Percentiles rank a stretch among this genome's conserved stretches.
These are phyloP conservation scores for Corythornis vintsioides DNA, from an alignment of 2,113 vertebrate species.

Conservation along the genomic window DNA sequence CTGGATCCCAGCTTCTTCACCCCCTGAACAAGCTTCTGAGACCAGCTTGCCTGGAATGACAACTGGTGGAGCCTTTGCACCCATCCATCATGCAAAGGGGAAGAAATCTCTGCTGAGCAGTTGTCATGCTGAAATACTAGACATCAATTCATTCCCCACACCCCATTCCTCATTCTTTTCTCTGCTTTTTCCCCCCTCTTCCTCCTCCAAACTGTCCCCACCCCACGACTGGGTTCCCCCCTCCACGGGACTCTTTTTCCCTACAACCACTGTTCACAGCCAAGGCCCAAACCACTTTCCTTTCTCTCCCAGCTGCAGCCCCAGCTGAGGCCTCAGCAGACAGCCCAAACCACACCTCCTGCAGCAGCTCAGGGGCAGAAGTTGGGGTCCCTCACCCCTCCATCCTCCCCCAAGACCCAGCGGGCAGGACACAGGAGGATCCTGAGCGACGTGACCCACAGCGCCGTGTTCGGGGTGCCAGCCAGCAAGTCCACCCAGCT, in stretches of 20 bases:
- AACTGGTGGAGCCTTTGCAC: neutral
- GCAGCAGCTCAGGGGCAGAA: constrained; percentile 79
- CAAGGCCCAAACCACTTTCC: accelerated
- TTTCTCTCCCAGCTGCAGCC: constrained; percentile 53
- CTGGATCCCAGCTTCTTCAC: neutral
- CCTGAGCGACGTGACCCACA: constrained; percentile 97
- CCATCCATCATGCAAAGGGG: neutral
- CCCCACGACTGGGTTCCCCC: accelerated
- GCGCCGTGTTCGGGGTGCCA: constrained; percentile 93
- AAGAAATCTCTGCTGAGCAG: neutral
- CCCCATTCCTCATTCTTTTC: accelerated
- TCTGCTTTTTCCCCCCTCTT: neutral
- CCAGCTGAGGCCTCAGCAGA: constrained; percentile 70
- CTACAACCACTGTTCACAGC: accelerated
- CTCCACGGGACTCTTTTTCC: accelerated
- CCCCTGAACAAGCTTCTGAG: neutral
- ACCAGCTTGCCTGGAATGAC: neutral
- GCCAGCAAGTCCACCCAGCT: constrained; percentile 97
- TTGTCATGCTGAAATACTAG: neutral
- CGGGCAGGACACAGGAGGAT: constrained; percentile 93
- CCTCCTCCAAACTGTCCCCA: neutral
- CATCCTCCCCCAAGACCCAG: constrained; percentile 92
- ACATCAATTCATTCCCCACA: neutral
- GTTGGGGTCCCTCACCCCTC: constrained; percentile 92
- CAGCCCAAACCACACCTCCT: constrained; percentile 53